Evolutionary conservation across 2,113 vertebrate genomes (phyloP), one percentile per base, ranked within the genome.

Genomic region (Aramus guarauna): DNA sequence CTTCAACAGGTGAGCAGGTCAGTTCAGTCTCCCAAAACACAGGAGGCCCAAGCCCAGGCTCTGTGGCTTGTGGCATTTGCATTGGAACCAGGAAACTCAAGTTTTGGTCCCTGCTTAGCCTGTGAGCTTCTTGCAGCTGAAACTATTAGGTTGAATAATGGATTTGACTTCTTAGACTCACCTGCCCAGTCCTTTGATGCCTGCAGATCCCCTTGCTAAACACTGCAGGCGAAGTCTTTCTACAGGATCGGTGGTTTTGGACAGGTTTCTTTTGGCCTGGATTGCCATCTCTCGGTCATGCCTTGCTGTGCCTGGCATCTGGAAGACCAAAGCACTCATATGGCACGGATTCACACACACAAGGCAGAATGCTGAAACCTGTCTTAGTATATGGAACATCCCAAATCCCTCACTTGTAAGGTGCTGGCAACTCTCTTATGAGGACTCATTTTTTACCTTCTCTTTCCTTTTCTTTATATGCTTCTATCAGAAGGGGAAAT

Each of bases 181-280:
- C 99, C 98, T 99, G 95, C 98, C 96, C 27, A 99, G 98, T 3
- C 99, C 99, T 97, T 99, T 99, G 97, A 99, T 99, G 43, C 99
- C 99, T 1, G 99, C 98, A 2, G 99, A 99, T 4, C 99, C 99
- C 50, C 98, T 97, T 37, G 98, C 83, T 86, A 99, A 97, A 84
- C 99, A 99, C 92, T 99, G 98, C 9, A 99, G 97, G 3, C 99
- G 96, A 29, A 99, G 98, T 17, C 87, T 98, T 96, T 99, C 99
- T 12, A 99, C 63, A 0, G 99, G 99, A 83, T 99, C 99, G 0
- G 97, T 96, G 27, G 98, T 97, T 14, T 73, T 94, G 0, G 66
- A 9, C 69, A 99, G 97, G 22, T 96, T 97, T 47, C 80, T 98
- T 88, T 98, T 99, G 67, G 99, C 98, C 9, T 98, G 98, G 50